Percentiles rank a stretch among this genome's conserved stretches.
These are phyloP conservation scores for Ectropis crepuscularia DNA, from an alignment of 2,888 invertebrate species.

Conservation along the genomic window DNA sequence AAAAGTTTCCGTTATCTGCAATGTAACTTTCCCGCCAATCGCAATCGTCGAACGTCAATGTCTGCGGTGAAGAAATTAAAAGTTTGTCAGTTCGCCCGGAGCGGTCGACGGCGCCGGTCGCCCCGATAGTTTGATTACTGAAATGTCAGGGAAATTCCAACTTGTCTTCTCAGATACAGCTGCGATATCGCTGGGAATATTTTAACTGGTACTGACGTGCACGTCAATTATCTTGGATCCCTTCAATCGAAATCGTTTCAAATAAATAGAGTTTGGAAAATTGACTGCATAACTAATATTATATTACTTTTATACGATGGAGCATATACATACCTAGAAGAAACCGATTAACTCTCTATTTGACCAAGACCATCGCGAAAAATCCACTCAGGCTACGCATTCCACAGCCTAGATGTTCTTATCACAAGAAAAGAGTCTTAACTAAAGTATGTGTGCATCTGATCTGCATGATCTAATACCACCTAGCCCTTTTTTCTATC, in stretches of 20 bases:
- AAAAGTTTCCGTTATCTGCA: slow-evolving; percentile 72
- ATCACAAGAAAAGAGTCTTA: no score
- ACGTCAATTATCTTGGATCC: slow-evolving; percentile 15
- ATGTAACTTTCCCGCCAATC: slow-evolving; percentile 80
- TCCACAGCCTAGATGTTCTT: no score
- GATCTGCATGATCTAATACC: no score
- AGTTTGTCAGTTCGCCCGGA: slow-evolving; percentile 76
- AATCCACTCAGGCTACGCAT: no score
- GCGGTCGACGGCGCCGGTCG: slow-evolving; percentile 71
- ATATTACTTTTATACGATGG: no score
- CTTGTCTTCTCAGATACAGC: slow-evolving; percentile 38
- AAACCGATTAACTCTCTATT: no score
- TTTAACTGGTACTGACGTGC: slow-evolving; percentile 24
- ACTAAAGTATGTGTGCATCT: no score
- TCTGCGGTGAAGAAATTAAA: slow-evolving; percentile 79
- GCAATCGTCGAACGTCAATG: slow-evolving; percentile 75
- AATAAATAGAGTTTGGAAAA: neutral
- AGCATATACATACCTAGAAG: no score
- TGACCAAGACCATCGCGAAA: no score
- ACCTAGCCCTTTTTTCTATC: no score
- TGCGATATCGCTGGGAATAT: slow-evolving; percentile 25
- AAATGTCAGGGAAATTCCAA: slow-evolving; percentile 46
- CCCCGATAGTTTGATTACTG: slow-evolving; percentile 58
- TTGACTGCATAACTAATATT: neutral
- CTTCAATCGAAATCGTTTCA: neutral